A percentile compares a stretch with the other conserved stretches of the same genome.
phyloP scores from a whole-genome alignment of 1,140 invertebrate genomes.

The Hycleus cichorii region DNA sequence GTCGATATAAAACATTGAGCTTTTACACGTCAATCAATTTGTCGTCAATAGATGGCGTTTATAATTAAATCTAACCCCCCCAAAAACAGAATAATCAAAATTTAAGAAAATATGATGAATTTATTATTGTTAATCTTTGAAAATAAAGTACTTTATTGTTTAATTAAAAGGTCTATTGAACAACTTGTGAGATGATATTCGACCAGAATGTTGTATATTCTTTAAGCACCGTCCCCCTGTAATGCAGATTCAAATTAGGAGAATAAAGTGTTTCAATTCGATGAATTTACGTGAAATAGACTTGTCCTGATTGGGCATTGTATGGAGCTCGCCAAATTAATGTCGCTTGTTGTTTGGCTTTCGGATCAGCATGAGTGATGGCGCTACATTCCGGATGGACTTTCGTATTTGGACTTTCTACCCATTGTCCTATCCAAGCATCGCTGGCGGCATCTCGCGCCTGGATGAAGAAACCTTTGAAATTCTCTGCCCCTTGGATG shows the following conservation, averaged over 20 bases:
- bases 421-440: constrained; percentile 65
- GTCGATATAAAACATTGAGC: constrained; percentile 10
- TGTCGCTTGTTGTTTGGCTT: constrained; percentile 61
- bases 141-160: neutral
- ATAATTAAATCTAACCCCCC: neutral
- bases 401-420: constrained; percentile 62
- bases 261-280: neutral
- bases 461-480: constrained; percentile 75
- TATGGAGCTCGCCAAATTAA: constrained; percentile 66
- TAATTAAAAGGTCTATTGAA: constrained; percentile 10
- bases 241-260: constrained; percentile 31
- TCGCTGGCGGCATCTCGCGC: constrained; percentile 61
- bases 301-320: constrained; percentile 51
- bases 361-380: constrained; percentile 70
- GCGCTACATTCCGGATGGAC: constrained; percentile 68
- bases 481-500: constrained; percentile 50
- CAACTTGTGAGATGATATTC: constrained; percentile 49
- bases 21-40: constrained; percentile 11
- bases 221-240: constrained; percentile 63
- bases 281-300: constrained; percentile 63
- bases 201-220: constrained; percentile 66
- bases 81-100: neutral
- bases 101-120: neutral
- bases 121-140: neutral
- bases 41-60: neutral